Base-by-base conservation (phyloP, 2,888 invertebrate species). In the Glyphotaelius pellucidus region DNA sequence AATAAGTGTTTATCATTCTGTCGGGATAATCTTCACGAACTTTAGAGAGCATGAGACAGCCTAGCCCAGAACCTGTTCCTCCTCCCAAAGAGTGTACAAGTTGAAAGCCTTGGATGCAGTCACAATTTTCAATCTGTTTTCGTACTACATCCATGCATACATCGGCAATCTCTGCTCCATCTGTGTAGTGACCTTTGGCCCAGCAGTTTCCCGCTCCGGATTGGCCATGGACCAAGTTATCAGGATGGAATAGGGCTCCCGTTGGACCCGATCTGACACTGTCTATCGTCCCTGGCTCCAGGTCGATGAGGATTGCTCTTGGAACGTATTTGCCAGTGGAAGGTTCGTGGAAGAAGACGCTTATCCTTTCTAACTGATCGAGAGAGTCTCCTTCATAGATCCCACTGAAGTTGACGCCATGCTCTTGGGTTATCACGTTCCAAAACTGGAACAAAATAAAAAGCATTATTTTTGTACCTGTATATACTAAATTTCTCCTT, bases 311-410 rank as follows among this genome's bases (percentile, higher is more conserved):
- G 31, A 91, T 35, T 25, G 91, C 80, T 42, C 91, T 91, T 30
- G 91, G 88, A 0, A 91, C 91, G 31, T 88, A 88, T 30, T 80
- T 87, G 9, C 81, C 88, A 25, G 42, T n/a, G 30, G 38, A 79
- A 19, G 91, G 86, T 35, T 88, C 81, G 35, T 80, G 35, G 47
- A 88, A 91, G 80, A 88, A 91, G 11, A 91, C 91, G 52, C 80
- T 91, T n/a, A 91, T 88, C 14, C 91, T 87, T 47, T 91, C 91
- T 31, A 91, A 47, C 80, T 91, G 91, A 32, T 91, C 81, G 25
- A 67, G 19, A 32, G 91, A 80, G 52, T 91, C 42, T 9, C 91
- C 91, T n/a, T 35, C 30, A 35, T 91, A 91, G 14, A 31, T 25
- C 11, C 91, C 91, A n/a, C 25, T 88, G 80, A 19, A 31, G 47